phyloP scores from a whole-genome alignment of 2,113 vertebrate species.

The Festucalex cinctus region DNA sequence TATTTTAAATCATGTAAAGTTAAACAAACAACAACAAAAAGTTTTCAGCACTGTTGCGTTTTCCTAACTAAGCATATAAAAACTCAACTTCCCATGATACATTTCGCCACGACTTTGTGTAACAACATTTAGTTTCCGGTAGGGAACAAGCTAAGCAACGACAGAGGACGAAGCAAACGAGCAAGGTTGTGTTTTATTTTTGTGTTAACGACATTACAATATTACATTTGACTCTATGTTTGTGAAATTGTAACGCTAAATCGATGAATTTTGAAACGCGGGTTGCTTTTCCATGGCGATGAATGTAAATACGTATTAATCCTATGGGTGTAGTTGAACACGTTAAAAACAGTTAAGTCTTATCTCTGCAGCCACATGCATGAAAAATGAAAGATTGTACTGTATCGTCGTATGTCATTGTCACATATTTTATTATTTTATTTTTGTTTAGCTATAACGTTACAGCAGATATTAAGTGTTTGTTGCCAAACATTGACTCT shows the following conservation, averaged over 20 bases:
- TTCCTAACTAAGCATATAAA: not conserved
- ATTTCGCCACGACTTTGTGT: not conserved
- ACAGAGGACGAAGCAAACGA: slow-evolving; percentile 41
- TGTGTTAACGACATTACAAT: not conserved
- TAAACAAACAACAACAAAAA: not conserved
- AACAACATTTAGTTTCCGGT: slow-evolving; percentile 32
- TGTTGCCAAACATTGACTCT: no score
- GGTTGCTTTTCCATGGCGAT: not conserved
- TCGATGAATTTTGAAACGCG: not conserved
- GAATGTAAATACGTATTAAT: no score
- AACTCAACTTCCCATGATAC: slow-evolving; percentile 53
- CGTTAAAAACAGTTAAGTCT: slow-evolving; percentile 19
- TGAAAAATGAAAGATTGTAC: not conserved
- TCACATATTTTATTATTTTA: not conserved
- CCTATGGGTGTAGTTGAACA: not conserved
- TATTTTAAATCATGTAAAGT: not conserved
- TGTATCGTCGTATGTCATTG: not conserved
- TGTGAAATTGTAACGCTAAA: not conserved
- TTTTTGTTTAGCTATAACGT: not conserved
- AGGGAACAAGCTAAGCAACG: slow-evolving; percentile 14
- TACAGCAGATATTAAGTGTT: not conserved
- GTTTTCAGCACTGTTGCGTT: not conserved
- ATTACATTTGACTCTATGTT: not conserved
- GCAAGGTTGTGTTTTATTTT: slow-evolving; percentile 37
- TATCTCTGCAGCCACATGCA: slow-evolving; percentile 37